Conservation (phyloP, 1,140 invertebrate genomes). For the Hyles euphorbiae region DNA sequence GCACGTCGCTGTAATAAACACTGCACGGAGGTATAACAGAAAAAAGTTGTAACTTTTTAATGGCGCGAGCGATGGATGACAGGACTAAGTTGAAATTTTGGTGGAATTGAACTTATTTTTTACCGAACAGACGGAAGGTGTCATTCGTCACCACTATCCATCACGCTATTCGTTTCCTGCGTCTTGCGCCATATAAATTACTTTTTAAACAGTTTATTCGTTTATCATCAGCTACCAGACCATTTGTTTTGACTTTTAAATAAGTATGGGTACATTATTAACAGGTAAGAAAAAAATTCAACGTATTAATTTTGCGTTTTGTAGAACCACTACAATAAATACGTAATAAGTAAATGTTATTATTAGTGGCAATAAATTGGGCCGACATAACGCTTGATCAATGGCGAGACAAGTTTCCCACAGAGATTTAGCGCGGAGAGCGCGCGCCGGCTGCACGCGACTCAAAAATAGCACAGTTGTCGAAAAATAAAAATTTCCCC, state of each 20-base stretch:
- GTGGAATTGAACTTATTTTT: conserved; percentile 50
- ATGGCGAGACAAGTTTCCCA: conserved; percentile 62
- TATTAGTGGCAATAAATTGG: conserved; percentile 5
- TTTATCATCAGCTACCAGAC: too few relatives aligned
- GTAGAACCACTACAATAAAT: too few relatives aligned
- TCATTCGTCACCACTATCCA: conserved; percentile 59
- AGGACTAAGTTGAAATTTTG: conserved; percentile 29
- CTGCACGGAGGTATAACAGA: conserved; percentile 3
- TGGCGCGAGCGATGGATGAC: conserved; percentile 26
- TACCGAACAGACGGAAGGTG: conserved; percentile 59
- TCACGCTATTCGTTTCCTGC: conserved; percentile 60
- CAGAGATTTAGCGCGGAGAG: conserved; percentile 68
- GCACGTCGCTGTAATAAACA: not conserved
- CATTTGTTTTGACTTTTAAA: too few relatives aligned
- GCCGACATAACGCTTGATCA: conserved; percentile 15
- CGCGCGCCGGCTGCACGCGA: conserved; percentile 67
- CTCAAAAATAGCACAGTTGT: conserved; percentile 72
- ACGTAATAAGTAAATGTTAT: too few relatives aligned
- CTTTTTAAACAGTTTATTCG: conserved; percentile 31
- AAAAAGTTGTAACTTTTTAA: conserved; percentile 9
- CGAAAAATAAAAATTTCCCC: conserved; percentile 73
- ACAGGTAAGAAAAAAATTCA: too few relatives aligned
- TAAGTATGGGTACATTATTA: too few relatives aligned
- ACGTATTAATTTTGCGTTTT: too few relatives aligned
- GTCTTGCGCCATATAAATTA: conserved; percentile 48